Conservation (phyloP, 2,797 vertebrate genomes). For the Pogoniulus pusillus region DNA sequence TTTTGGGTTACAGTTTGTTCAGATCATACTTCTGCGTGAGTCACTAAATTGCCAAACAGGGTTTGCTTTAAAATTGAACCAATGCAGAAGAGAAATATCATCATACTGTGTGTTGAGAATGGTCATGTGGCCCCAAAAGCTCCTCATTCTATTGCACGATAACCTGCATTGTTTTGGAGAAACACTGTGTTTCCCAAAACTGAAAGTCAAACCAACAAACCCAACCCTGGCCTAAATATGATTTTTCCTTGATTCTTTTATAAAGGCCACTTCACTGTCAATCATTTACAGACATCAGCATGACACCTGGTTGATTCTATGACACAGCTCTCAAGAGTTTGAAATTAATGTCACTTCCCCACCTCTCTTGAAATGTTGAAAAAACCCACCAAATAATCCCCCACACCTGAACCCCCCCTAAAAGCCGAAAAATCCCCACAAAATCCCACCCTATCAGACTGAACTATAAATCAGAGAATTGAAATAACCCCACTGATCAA, state of each 20-base stretch:
- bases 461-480: neutral
- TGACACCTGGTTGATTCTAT: no score
- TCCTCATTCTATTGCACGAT: neutral
- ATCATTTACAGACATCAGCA: conserved; percentile 57
- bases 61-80: neutral
- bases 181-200: neutral
- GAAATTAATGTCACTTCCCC: neutral
- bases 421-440: no score
- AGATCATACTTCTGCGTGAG: neutral
- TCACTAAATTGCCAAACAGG: neutral
- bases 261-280: conserved; percentile 53
- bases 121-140: neutral
- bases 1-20: neutral
- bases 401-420: no score
- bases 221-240: neutral
- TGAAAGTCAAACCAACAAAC: neutral
- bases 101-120: neutral
- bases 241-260: neutral
- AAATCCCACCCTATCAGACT: no score
- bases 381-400: no score
- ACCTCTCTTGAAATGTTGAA: neutral
- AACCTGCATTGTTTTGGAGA: neutral
- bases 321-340: conserved; percentile 50
- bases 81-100: no score
- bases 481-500: rapidly evolving